A percentile compares a stretch with the other conserved stretches of the same genome.
phyloP scores from a whole-genome alignment of 2,797 vertebrate genomes.

The Astyanax mexicanus region DNA sequence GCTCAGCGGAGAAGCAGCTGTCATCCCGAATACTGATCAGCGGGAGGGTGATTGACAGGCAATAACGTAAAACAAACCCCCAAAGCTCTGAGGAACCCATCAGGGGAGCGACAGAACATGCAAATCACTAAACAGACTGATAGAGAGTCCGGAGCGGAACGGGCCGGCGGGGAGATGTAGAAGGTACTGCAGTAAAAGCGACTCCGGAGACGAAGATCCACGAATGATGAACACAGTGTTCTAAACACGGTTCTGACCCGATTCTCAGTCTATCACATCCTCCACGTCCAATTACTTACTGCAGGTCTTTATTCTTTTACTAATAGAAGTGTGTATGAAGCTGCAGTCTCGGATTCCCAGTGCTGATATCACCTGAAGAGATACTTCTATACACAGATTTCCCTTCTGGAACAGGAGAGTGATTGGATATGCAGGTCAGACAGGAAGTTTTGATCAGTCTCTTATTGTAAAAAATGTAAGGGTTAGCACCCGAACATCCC shows the following conservation, averaged over 20 bases:
- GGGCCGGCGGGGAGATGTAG: background rate
- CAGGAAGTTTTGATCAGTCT: too few species aligned
- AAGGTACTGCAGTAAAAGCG: background rate
- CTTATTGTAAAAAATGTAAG: too few species aligned
- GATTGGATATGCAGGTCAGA: background rate
- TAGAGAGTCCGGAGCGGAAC: conserved; percentile 17
- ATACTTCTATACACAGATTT: background rate
- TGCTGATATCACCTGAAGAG: too few species aligned
- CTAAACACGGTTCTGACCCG: too few species aligned
- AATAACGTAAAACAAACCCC: conserved; percentile 73
- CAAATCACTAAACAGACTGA: conserved; percentile 42
- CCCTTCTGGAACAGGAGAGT: background rate
- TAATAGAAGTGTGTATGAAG: too few species aligned
- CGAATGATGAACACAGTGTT: too few species aligned
- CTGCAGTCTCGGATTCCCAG: too few species aligned
- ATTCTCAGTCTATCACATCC: background rate
- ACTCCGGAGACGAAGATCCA: conserved; percentile 17
- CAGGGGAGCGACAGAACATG: conserved; percentile 34
- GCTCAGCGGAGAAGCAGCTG: conserved; percentile 63
- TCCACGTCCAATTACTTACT: background rate
- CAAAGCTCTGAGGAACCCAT: conserved; percentile 44
- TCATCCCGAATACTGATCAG: conserved; percentile 80
- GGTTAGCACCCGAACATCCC: too few species aligned
- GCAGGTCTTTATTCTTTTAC: background rate
- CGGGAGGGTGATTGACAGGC: conserved; percentile 81